Base-by-base conservation (phyloP, 53 echinoderm and acorn worm genomes). In the Echinarachnius parma region DNA sequence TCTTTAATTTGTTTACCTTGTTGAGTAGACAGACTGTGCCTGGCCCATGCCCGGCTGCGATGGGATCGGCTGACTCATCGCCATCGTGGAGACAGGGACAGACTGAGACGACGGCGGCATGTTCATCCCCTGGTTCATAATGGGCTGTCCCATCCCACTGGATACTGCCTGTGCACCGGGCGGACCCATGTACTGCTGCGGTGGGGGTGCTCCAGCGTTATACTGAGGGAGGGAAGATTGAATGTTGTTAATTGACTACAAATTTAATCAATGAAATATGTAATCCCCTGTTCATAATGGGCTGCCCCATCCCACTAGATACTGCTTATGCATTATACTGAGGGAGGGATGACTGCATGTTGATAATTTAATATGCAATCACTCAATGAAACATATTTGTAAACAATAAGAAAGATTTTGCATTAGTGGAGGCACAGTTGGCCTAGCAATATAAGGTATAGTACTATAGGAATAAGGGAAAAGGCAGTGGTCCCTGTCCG, bases 111-210 rank as follows among this genome's bases (percentile, higher is more conserved):
- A 62, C 20, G 80, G 68, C 8, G 80, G 68, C 79, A 78, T 78
- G 57, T 56, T 55, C 48, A 68, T 67, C 50, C 68, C 45, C 44
- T 55, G 74, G 26, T 72, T 54, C 74, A 72, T 56, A 15, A 57
- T 24, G 39, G 74, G 74, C 36, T 57, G 74, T 5, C 55, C 71
- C 54, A 71, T 42, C 2, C 34, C 50, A 0, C 31, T 15, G 28
- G 68, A 5, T 13, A n/a, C 34, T 14, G 68, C 50, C 29, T 31
- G 20, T 23, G 22, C 26, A 7, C 68, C 52, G 14, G 50, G 31
- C 23, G 65, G 65, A 72, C 74, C 74, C 74, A 72, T 72, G 74
- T 72, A 72, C 27, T 72, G 74, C 42, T 72, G 74, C 57, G 32
- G 74, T 7, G 55, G 74, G 74, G 74, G 74, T 72, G 74, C 56